Evolutionary conservation across 2,113 vertebrate genomes (phyloP).

Genomic region (Meleagris gallopavo): DNA sequence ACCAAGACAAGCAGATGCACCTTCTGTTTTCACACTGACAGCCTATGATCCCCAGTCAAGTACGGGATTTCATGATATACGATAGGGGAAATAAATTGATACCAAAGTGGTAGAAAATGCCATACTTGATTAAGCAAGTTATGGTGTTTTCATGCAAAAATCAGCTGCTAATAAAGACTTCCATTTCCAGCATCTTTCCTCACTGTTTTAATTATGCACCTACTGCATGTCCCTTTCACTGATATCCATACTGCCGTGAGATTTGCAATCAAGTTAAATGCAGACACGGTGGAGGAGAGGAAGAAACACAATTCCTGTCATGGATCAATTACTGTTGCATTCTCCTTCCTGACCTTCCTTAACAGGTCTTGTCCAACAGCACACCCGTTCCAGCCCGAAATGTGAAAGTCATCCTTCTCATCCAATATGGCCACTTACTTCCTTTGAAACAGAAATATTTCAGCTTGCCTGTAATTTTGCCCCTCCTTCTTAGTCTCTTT

Average conservation of each 20-base stretch:
- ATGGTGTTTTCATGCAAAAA: neutral
- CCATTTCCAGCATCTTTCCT: neutral
- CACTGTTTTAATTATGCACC: neutral
- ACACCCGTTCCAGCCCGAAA: neutral
- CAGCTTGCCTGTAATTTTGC: slow-evolving; percentile 12
- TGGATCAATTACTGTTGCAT: neutral
- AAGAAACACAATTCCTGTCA: slow-evolving; percentile 3
- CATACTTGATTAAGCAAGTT: neutral
- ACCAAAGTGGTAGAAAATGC: neutral
- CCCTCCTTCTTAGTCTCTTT: slow-evolving; percentile 38
- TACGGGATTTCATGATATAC: neutral
- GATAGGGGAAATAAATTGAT: neutral
- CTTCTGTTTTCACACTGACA: slow-evolving; percentile 40
- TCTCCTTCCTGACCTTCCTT: neutral
- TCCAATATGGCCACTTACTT: slow-evolving; percentile 11
- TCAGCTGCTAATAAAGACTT: neutral
- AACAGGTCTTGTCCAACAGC: neutral
- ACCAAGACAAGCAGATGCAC: neutral
- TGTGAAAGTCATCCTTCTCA: neutral
- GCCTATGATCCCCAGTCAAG: slow-evolving; percentile 30
- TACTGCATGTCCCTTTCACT: neutral
- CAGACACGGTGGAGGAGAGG: neutral
- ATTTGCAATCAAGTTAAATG: neutral
- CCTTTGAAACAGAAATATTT: slow-evolving; percentile 24
- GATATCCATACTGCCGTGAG: neutral